These are phyloP conservation scores for Palythoa grandis DNA, from an alignment of 92 coral and sea anemone genomes.

Conservation along the genomic window DNA sequence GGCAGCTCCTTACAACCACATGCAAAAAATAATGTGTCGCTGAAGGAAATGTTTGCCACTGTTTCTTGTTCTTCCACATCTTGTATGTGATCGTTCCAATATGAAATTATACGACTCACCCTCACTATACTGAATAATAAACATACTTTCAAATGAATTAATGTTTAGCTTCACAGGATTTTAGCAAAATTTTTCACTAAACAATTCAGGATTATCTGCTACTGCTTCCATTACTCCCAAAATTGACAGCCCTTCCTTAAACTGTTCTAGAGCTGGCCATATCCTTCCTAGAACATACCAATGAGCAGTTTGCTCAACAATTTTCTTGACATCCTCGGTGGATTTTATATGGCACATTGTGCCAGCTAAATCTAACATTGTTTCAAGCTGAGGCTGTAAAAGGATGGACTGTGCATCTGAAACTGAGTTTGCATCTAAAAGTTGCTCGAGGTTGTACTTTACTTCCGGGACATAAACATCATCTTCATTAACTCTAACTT, in stretches of 20 bases:
- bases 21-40: conserved; percentile 62
- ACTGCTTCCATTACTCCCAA: conserved; percentile 66
- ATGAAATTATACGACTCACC: conserved; percentile 50
- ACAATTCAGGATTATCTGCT: conserved; percentile 53
- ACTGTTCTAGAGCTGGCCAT: conserved; percentile 58
- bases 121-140: conserved; percentile 53
- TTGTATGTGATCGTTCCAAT: conserved; percentile 63
- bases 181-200: conserved; percentile 53
- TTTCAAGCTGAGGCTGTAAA: conserved; percentile 53
- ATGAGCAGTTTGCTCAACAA: conserved; percentile 60
- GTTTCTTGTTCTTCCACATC: conserved; percentile 70
- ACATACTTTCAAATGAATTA: conserved; percentile 50
- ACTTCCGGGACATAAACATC: conserved; percentile 66
- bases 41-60: conserved; percentile 39
- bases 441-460: conserved; percentile 50
- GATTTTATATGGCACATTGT: conserved; percentile 47
- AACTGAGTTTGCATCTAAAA: conserved; percentile 50
- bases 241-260: conserved; percentile 53
- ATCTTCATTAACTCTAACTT: conserved; percentile 52
- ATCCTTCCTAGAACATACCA: conserved; percentile 69
- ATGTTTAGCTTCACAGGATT: conserved; percentile 42
- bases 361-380: conserved; percentile 61
- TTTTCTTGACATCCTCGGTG: conserved; percentile 46
- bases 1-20: neutral
- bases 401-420: conserved; percentile 56